phyloP scores from a whole-genome alignment of 2,113 vertebrate species.

The Sprattus sprattus region DNA sequence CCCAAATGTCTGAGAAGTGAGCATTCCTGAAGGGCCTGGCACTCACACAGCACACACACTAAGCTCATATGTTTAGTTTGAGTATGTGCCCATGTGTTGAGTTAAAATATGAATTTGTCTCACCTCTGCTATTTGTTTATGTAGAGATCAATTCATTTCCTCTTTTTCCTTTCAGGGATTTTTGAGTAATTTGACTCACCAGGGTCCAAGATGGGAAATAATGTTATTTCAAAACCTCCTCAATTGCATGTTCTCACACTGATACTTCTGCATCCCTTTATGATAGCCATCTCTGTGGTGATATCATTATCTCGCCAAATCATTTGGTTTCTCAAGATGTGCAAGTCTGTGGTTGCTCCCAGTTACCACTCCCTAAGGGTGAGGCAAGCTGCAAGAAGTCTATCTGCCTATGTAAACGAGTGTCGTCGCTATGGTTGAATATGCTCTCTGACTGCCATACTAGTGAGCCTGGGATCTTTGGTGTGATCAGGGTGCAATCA shows the following conservation, averaged over 20 bases:
- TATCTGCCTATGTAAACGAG: neutral
- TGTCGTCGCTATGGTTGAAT: neutral
- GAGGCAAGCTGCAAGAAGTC: neutral
- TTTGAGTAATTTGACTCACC: neutral
- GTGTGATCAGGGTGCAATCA: neutral
- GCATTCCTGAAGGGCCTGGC: constrained; percentile 48
- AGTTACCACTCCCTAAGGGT: neutral
- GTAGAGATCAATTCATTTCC: neutral
- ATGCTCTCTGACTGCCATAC: neutral
- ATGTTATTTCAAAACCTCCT: neutral
- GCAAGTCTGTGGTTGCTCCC: neutral
- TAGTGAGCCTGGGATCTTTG: neutral
- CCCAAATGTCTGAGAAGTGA: constrained; percentile 55
- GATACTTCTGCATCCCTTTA: neutral
- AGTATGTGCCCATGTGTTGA: neutral
- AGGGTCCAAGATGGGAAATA: neutral
- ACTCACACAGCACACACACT: neutral
- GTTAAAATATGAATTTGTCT: neutral
- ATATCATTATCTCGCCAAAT: neutral
- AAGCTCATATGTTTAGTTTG: neutral
- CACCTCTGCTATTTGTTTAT: neutral
- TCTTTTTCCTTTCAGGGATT: neutral
- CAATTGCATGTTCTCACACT: neutral
- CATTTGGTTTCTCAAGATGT: neutral
- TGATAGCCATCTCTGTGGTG: neutral